Base-by-base conservation (phyloP, 1,140 invertebrate genomes). In the Aphidius ervi region DNA sequence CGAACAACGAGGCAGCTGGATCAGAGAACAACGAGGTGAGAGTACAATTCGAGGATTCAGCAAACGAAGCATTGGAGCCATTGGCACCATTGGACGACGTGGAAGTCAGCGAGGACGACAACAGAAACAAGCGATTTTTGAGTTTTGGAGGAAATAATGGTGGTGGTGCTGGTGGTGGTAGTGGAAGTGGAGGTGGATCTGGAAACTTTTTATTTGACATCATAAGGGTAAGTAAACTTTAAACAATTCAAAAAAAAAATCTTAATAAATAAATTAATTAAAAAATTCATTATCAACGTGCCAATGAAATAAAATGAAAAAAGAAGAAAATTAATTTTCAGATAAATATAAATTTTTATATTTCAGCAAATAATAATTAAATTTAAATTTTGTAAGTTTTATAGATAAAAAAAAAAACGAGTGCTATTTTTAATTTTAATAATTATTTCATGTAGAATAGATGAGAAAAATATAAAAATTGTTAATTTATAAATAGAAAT, bases 171-270 rank as follows among this genome's bases (percentile, higher is more conserved):
- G 79, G 73, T 49, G 71, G 62, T 63, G 73, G 71, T 60, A 77
- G 82, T 54, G 84, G 82, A 10, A 83, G 81, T 60, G 83, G 82
- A 9, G 86, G 86, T 56, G 90, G 90, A 43, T 91, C 89, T 8
- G 91, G 91, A 58, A 93, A 92, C 79, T 91, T 93, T 81, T 81
- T 93, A 59, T 92, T 92, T 78, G 91, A 93, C 76, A 88, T 92
- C 67, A 89, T 92, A 72, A 84, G 90, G 83, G 90, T 93, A 81
- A 89, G 87, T 82, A 62, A 43, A 59, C 31, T 37, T 52, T 58
- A 7, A 43, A 37, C 40, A 48, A 6, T 6, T 40, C 16, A 52
- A 58, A 64, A 56, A 62, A 46, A 46, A 46, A 3, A 46, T 16
- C 16, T 16, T 16, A 46, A n/a, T 2, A n/a, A 2, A 46, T 2